Evolutionary conservation across 2,797 vertebrate genomes (phyloP), one percentile per base, ranked within the genome.

Genomic region (Pseudocheirus occidentalis): DNA sequence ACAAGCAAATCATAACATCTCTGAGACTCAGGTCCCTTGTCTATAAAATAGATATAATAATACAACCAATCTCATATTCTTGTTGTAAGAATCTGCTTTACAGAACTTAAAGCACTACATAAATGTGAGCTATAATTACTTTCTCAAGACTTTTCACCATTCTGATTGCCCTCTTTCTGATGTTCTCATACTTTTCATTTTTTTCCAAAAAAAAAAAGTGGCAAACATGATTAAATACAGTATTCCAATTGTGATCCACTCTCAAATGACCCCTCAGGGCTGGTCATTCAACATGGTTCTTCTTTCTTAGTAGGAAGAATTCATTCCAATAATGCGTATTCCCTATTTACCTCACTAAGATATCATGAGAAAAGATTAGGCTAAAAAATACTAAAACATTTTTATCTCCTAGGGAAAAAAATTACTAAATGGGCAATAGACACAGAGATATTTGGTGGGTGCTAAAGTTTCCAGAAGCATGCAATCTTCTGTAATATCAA

Each of bases 401-500:
- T 96, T 34, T 5, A 96, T 96, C 95, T 96, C 93, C 93, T 73
- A 58, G 92, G 66, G 14, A 96, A 52, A 96, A 94, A n/a, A 92
- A 31, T 94, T 90, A 93, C 95, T 94, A 95, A 96, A 95, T 81
- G 91, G 55, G 95, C 16, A 27, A 34, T 94, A 34, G 94, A 92
- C 58, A 95, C 92, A 90, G 96, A 16, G 31, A 94, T 18, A 66
- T 18, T 93, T 73, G 18, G 62, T n/a, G 91, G 94, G 95, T 95
- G 95, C 89, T 94, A 52, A 56, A 59, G 57, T 34, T 91, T 94
- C 94, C 96, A 96, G 93, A 96, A 92, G 55, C 94, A 52, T 96
- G 53, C 73, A 95, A 96, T 97, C 92, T 95, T 94, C 87, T 40
- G 55, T 28, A 55, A 58, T 94, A 94, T 96, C 97, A 96, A 94